These are phyloP conservation scores for Cydia amplana DNA, from an alignment of 1,140 invertebrate genomes.

Conservation along the genomic window DNA sequence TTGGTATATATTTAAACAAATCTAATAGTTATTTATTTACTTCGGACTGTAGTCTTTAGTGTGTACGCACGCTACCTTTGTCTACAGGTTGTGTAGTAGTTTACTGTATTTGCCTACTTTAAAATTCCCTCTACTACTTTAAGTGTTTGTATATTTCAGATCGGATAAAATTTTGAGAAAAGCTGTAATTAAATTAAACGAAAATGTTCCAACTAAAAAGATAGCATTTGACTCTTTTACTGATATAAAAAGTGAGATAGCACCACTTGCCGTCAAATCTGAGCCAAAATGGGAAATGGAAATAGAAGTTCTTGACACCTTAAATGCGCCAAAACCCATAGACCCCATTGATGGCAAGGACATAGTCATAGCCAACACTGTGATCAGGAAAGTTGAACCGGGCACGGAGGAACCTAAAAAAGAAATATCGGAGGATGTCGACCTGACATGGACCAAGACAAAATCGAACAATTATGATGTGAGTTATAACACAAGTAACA, in stretches of 20 bases:
- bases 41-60: too few species aligned
- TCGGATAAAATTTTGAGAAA: slow-evolving; percentile 65
- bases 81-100: too few species aligned
- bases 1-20: background rate
- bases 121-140: background rate
- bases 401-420: slow-evolving; percentile 43
- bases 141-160: slow-evolving; percentile 44
- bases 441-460: slow-evolving; percentile 38
- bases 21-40: background rate
- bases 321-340: slow-evolving; percentile 42
- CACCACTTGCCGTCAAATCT: slow-evolving; percentile 60
- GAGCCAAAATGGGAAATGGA: slow-evolving; percentile 75
- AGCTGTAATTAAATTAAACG: slow-evolving; percentile 50
- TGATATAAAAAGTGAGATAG: slow-evolving; percentile 74
- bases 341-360: slow-evolving; percentile 61
- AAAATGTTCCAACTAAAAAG: slow-evolving; percentile 66
- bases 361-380: slow-evolving; percentile 72
- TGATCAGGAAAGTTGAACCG: slow-evolving; percentile 68
- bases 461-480: slow-evolving; percentile 49
- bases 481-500: too few species aligned
- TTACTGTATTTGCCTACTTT: too few species aligned
- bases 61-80: background rate
- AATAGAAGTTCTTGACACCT: slow-evolving; percentile 52
- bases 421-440: slow-evolving; percentile 32
- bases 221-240: slow-evolving; percentile 72